phyloP scores from a whole-genome alignment of 1,140 invertebrate genomes.

The Druon quercuslanigerum region DNA sequence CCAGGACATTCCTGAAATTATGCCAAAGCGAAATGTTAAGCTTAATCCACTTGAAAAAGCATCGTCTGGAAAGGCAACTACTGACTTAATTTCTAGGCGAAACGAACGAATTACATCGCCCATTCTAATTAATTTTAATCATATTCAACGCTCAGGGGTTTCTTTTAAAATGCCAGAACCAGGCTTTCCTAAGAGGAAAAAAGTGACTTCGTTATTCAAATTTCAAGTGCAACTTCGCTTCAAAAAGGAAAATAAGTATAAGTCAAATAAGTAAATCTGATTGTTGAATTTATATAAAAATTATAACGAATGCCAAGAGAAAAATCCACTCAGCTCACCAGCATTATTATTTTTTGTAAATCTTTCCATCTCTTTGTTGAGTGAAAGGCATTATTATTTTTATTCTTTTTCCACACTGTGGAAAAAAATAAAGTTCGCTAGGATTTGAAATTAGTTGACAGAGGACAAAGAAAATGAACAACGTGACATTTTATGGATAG shows the following conservation, averaged over 20 bases:
- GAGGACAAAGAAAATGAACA: not conserved
- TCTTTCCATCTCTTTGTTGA: not conserved
- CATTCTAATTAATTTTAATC: not conserved
- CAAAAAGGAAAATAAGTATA: too few relatives aligned
- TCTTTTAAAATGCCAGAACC: not conserved
- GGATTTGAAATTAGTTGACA: not conserved
- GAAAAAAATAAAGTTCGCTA: not conserved
- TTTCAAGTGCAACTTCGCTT: too few relatives aligned
- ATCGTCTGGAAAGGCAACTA: not conserved
- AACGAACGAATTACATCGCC: not conserved
- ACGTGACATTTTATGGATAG: not conserved
- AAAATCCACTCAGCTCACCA: too few relatives aligned
- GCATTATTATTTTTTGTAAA: too few relatives aligned
- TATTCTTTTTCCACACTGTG: not conserved
- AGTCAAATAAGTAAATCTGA: too few relatives aligned
- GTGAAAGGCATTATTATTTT: not conserved
- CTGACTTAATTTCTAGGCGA: not conserved
- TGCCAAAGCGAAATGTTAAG: conserved; percentile 32
- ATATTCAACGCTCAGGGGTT: not conserved
- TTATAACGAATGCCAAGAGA: too few relatives aligned
- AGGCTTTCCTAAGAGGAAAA: too few relatives aligned
- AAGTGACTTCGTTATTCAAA: too few relatives aligned
- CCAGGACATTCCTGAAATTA: conserved; percentile 84
- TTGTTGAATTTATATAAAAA: too few relatives aligned
- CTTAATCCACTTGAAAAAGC: conserved; percentile 38